Evolutionary conservation across 2,888 invertebrate genomes (phyloP), one percentile per base, ranked within the genome.

Genomic region (Drosophila phalerata): DNA sequence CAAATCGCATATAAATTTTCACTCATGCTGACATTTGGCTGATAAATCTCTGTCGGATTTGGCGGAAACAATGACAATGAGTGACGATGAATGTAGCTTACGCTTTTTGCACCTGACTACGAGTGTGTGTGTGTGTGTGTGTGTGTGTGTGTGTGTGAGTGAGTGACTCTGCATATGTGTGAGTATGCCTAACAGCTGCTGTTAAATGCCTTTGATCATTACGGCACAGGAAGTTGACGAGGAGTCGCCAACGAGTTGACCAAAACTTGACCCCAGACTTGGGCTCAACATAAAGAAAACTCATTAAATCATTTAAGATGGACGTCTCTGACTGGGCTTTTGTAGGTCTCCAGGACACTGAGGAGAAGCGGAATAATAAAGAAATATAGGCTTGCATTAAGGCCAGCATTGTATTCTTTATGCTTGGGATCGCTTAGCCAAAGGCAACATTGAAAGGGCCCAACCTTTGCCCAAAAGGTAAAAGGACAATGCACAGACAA

Each of bases 11-110:
- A 90, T 90, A 90, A 89, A 90, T 90, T 86, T 85, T 72, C 78
- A 76, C 77, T 77, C 78, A 65, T 80, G 82, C 82, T 90, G 89
- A 90, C 90, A 90, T 81, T 90, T 88, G 83, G 73, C 90, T 89
- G 85, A 85, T 88, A 90, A 88, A 89, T 86, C 88, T 86, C 71
- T 55, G 69, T 71, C 68, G 77, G 72, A 76, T 73, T 81, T 75
- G 64, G 68, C 72, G 73, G 77, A 75, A 79, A 77, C 86, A 81
- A 75, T 74, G 88, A 67, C 69, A 61, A 58, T 58, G 81, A 42
- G 60, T 43, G 65, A 61, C 52, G 69, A 28, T 42, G 73, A 58
- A 40, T 45, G 42, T 48, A 56, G 57, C 42, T 43, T 64, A 53
- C 22, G 37, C 66, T 43, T 19, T 34, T 62, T 66, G 42, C 53